A percentile compares a stretch with the other conserved stretches of the same genome.
These are phyloP conservation scores for Cinara cedri DNA, from an alignment of 2,888 invertebrate species.

Conservation along the genomic window DNA sequence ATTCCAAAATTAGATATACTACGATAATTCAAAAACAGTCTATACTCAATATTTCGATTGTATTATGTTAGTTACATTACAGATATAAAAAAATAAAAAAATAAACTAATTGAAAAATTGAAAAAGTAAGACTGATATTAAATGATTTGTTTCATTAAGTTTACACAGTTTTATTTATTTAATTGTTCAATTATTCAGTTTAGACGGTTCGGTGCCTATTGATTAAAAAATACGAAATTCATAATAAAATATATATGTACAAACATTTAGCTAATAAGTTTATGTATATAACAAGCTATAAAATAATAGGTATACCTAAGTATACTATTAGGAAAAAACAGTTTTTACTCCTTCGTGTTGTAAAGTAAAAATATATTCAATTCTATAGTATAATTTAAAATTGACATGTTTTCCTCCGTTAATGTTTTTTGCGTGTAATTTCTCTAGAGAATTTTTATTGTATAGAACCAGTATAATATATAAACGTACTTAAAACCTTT, in stretches of 20 bases:
- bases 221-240: neutral
- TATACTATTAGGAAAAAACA: neutral
- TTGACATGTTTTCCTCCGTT: neutral
- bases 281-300: neutral
- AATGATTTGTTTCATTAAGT: neutral
- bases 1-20: slow-evolving; percentile 46
- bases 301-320: neutral
- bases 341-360: slow-evolving; percentile 25
- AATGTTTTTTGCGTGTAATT: slow-evolving; percentile 14
- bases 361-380: slow-evolving; percentile 15
- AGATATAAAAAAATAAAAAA: neutral
- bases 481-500: neutral
- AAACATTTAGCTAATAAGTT: neutral
- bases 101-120: too few species aligned
- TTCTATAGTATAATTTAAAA: slow-evolving; percentile 28
- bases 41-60: neutral
- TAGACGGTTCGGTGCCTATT: too few species aligned
- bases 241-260: neutral
- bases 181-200: too few species aligned
- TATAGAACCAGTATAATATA: neutral
- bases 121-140: too few species aligned
- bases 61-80: neutral
- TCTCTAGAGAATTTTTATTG: slow-evolving; percentile 3
- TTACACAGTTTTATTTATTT: too few species aligned
- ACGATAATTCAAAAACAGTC: neutral